Percentiles rank a stretch among this genome's conserved stretches.
Evolutionary conservation across 2,888 invertebrate species (phyloP).

Genomic region (Chrysina gloriosa): DNA sequence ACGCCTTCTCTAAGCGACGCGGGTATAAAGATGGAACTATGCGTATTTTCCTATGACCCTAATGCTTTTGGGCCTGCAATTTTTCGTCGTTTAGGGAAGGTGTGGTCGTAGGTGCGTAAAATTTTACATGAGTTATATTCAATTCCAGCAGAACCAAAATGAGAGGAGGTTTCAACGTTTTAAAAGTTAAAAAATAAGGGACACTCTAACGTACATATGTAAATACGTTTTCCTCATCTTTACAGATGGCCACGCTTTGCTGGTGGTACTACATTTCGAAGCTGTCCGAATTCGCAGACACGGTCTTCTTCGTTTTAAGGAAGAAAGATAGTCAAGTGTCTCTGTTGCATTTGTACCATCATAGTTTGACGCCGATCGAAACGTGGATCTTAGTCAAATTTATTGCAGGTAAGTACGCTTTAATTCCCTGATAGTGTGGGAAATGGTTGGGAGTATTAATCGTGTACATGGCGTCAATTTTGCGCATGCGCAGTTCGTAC

Average conservation of each 20-base stretch:
- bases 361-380: conserved; percentile 81
- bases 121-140: too few relatives aligned
- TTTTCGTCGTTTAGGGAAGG: too few relatives aligned
- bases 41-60: too few relatives aligned
- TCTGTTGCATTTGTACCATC: conserved; percentile 87
- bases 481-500: too few relatives aligned
- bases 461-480: too few relatives aligned
- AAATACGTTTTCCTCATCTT: neutral
- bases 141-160: neutral
- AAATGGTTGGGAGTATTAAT: too few relatives aligned
- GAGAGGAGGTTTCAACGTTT: neutral
- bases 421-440: too few relatives aligned
- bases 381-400: conserved; percentile 35
- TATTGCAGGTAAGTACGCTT: too few relatives aligned
- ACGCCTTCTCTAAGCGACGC: too few relatives aligned
- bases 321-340: conserved; percentile 89
- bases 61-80: too few relatives aligned
- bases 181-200: too few relatives aligned
- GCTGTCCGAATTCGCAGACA: conserved; percentile 88
- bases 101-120: neutral
- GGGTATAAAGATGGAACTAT: too few relatives aligned
- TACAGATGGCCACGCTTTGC: conserved; percentile 84
- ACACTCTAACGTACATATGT: neutral
- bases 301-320: conserved; percentile 85
- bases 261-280: conserved; percentile 94